Conservation (phyloP, 2,888 invertebrate genomes). For the Watsonalla binaria region DNA sequence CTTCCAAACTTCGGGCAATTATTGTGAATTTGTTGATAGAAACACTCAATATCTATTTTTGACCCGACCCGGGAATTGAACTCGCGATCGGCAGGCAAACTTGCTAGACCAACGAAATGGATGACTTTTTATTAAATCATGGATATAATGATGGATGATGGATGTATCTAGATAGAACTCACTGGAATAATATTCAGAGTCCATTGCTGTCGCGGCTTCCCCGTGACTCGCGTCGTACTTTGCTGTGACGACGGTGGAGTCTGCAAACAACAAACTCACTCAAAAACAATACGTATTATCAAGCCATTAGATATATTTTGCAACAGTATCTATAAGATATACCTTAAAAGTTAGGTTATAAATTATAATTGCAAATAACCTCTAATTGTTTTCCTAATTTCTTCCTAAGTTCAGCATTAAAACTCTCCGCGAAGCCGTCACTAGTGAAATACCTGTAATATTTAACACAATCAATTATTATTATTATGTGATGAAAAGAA, state of each 20-base stretch:
- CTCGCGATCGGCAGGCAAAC: too few relatives aligned
- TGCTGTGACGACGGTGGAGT: conserved; percentile 37
- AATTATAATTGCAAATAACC: conserved; percentile 26
- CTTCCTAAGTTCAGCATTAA: conserved; percentile 81
- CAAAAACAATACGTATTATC: neutral
- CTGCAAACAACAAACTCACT: conserved; percentile 18
- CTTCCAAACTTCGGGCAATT: too few relatives aligned
- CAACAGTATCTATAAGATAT: neutral
- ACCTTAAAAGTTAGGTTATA: neutral
- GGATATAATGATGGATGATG: too few relatives aligned
- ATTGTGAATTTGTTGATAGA: too few relatives aligned
- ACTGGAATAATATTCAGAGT: conserved; percentile 52
- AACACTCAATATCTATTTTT: too few relatives aligned
- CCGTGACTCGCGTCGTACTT: conserved; percentile 36
- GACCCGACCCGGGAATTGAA: too few relatives aligned
- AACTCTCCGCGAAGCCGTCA: conserved; percentile 82
- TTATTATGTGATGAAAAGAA: too few relatives aligned
- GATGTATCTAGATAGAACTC: neutral
- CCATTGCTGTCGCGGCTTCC: conserved; percentile 66
- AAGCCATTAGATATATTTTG: neutral
- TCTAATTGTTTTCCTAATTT: conserved; percentile 82
- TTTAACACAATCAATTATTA: conserved; percentile 16
- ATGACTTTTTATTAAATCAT: too few relatives aligned
- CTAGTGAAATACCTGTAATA: conserved; percentile 79
- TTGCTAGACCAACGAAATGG: too few relatives aligned